Conservation (phyloP, 2,113 vertebrate genomes). For the Clinocottus analis region DNA sequence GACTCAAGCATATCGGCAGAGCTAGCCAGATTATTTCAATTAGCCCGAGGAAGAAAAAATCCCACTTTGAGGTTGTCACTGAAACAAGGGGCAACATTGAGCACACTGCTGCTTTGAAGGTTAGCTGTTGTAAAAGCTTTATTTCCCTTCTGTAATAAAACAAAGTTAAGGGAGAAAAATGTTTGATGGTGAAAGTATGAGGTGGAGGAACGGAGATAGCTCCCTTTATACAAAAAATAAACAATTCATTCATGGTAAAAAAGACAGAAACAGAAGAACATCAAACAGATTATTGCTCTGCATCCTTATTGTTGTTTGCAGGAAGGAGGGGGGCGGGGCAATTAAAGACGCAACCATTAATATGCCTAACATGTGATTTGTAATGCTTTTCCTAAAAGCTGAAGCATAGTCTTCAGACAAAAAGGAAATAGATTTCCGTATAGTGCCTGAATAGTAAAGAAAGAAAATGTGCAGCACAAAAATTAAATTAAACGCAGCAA, state of each 20-base stretch:
- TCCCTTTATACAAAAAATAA: constrained; percentile 21
- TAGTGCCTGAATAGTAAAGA: constrained; percentile 44
- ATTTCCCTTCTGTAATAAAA: constrained; percentile 18
- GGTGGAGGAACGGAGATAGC: constrained; percentile 17
- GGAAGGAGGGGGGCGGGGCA: constrained; percentile 11
- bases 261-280: constrained; percentile 37
- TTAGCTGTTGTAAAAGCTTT: constrained; percentile 31
- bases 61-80: constrained; percentile 62
- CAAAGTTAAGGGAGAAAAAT: constrained; percentile 31
- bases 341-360: constrained; percentile 58
- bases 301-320: constrained; percentile 55
- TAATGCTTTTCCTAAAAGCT: constrained; percentile 60
- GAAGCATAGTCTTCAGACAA: constrained; percentile 39
- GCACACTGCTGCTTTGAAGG: constrained; percentile 58
- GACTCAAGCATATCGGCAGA: constrained; percentile 66
- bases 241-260: constrained; percentile 30
- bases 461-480: constrained; percentile 54
- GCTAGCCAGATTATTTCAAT: constrained; percentile 74
- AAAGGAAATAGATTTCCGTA: constrained; percentile 51
- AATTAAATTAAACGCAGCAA: constrained; percentile 78
- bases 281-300: constrained; percentile 51
- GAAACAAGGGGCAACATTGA: constrained; percentile 53
- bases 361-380: constrained; percentile 54
- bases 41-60: constrained; percentile 63
- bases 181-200: constrained; percentile 2